These are phyloP conservation scores for Apaloderma vittatum DNA, from an alignment of 2,113 vertebrate genomes.

Conservation along the genomic window DNA sequence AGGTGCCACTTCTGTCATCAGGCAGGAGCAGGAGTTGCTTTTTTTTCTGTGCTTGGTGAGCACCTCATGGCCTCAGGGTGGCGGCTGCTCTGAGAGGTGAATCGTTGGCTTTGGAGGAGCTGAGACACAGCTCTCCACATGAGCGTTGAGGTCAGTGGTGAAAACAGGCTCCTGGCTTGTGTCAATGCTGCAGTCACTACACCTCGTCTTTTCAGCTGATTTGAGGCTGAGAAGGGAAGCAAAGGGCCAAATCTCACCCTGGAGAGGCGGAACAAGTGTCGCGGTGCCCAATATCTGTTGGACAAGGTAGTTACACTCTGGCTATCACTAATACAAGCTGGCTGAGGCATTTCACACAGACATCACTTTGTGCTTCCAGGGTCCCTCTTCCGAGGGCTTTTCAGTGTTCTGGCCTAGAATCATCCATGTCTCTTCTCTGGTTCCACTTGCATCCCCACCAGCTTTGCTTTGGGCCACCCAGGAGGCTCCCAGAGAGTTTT, in stretches of 20 bases:
- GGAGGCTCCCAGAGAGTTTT: background rate
- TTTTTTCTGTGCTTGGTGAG: background rate
- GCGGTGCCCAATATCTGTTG: background rate
- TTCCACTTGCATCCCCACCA: background rate
- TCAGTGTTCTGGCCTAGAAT: background rate
- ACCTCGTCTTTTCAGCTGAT: rapidly evolving
- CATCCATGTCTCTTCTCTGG: background rate
- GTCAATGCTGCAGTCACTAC: background rate
- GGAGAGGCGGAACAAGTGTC: background rate
- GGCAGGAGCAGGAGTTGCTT: background rate
- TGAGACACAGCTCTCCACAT: background rate
- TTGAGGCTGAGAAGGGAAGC: background rate
- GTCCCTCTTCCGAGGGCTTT: background rate
- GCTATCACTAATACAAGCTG: background rate
- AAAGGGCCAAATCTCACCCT: background rate
- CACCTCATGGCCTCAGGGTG: background rate
- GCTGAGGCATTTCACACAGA: background rate
- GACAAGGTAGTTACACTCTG: background rate
- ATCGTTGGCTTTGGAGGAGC: background rate
- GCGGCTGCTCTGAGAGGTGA: background rate
- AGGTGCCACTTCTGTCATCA: background rate
- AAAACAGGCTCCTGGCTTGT: background rate
- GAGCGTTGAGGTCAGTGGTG: background rate
- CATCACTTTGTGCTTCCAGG: background rate
- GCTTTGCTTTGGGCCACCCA: background rate